Conservation (phyloP, 2,113 vertebrate genomes). For the Ptilorrhoa leucosticta region DNA sequence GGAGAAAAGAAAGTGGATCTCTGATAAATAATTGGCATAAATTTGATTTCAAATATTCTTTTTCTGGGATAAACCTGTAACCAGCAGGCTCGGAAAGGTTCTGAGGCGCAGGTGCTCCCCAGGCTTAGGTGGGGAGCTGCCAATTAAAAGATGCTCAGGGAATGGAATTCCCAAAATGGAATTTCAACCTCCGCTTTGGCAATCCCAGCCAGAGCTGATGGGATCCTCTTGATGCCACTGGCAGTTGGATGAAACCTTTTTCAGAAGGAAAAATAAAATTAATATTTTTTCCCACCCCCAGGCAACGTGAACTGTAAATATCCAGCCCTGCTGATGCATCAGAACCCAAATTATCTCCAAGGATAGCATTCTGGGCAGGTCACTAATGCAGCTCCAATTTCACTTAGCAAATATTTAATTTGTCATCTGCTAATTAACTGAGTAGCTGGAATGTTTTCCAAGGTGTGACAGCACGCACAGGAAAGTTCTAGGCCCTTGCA, state of each 20-base stretch:
- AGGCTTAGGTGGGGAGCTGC: neutral
- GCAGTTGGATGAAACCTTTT: neutral
- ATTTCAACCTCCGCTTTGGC: neutral
- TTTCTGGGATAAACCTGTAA: neutral
- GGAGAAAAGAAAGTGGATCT: fast-evolving
- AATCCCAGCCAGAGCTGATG: neutral
- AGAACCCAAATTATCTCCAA: neutral
- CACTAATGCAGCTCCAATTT: neutral
- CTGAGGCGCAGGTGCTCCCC: neutral
- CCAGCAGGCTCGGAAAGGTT: neutral
- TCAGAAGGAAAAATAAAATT: neutral
- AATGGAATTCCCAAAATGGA: neutral
- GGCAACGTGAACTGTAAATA: neutral
- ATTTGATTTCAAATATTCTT: neutral
- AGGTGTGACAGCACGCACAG: neutral
- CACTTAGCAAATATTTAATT: constrained; percentile 32
- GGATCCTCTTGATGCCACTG: neutral
- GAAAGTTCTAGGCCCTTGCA: constrained; percentile 2
- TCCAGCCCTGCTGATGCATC: neutral
- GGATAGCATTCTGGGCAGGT: neutral
- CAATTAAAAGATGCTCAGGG: neutral
- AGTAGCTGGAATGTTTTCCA: neutral
- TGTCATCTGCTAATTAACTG: constrained; percentile 45
- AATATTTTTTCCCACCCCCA: neutral
- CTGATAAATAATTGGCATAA: neutral